Base-by-base conservation (phyloP, 2,113 vertebrate species). In the Ascaphus truei region DNA sequence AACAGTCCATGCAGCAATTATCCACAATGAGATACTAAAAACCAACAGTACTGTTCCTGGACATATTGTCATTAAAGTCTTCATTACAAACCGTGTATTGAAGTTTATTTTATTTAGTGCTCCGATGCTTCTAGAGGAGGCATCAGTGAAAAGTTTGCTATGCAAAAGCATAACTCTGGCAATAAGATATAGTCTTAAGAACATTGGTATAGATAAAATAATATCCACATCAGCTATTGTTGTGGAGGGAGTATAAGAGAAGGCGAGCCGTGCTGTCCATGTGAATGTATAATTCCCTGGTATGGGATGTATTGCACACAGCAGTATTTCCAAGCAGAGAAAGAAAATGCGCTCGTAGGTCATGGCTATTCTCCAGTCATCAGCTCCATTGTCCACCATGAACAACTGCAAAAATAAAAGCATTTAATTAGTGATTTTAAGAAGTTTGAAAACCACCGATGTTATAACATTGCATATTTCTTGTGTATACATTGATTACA, bases 341-440 rank as follows among this genome's bases (percentile, higher is more conserved):
- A 98, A 98, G 88, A 98, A 98, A 89, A 98, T 98, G 85, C 96
- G 94, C 84, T 98, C 95, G 36, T 98, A 97, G 76, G 96, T 98
- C 96, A 98, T 98, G 92, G 96, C 96, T 95, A 98, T 98, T 91
- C 96, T 96, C 96, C 96, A 99, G 90, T 99, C 97, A 82, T 99
- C 97, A 34, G 96, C 97, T 75, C 93, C 97, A 66, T 99, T 99
- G 94, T 99, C 97, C 92, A 99, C 95, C 96, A 98, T 99, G 86
- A 99, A 99, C 77, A 99, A 90, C 97, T 99, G 93, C 74, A 85
- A 89, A 86, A 79, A 83, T 79, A 86, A 83, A 86, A 50, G 16
- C 2, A 82, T 72, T 15, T 5, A 7, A 9, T 45, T 45, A 45
- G 37, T 39, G 8, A n/a, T n/a, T n/a, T n/a, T n/a, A n/a, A n/a